Percentiles rank a stretch among this genome's conserved stretches.
Conservation (phyloP, 2,113 vertebrate species). For the Labeo rohita region DNA sequence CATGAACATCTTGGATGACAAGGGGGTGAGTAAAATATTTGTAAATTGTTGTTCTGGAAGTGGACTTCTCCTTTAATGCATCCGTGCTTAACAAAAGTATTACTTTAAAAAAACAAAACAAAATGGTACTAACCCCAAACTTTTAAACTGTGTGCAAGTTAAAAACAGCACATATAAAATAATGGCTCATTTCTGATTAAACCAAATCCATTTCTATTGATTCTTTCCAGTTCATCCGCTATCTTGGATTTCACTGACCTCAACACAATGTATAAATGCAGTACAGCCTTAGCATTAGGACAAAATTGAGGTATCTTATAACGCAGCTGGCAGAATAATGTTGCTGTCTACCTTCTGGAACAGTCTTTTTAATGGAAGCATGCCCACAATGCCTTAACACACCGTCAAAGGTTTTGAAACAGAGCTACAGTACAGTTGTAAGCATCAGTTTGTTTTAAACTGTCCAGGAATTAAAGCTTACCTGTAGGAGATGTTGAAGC, state of each 20-base stretch:
- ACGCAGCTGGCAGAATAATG: neutral
- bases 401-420: neutral
- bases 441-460: neutral
- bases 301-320: neutral
- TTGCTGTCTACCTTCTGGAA: neutral
- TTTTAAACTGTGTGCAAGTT: neutral
- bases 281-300: neutral
- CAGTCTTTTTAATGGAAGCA: neutral
- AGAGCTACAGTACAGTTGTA: neutral
- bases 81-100: no score
- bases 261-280: no score
- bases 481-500: conserved; percentile 97
- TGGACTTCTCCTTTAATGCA: no score
- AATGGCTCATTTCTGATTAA: neutral
- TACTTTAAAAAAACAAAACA: no score
- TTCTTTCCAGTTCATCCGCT: neutral
- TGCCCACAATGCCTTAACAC: neutral
- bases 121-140: no score
- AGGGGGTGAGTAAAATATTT: no score
- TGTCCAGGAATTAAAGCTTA: conserved; percentile 47
- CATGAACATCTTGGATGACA: no score
- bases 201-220: neutral
- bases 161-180: neutral
- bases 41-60: no score
- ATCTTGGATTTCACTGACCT: neutral